phyloP scores from a whole-genome alignment of 2,113 vertebrate species.

The Eclectus roratus region DNA sequence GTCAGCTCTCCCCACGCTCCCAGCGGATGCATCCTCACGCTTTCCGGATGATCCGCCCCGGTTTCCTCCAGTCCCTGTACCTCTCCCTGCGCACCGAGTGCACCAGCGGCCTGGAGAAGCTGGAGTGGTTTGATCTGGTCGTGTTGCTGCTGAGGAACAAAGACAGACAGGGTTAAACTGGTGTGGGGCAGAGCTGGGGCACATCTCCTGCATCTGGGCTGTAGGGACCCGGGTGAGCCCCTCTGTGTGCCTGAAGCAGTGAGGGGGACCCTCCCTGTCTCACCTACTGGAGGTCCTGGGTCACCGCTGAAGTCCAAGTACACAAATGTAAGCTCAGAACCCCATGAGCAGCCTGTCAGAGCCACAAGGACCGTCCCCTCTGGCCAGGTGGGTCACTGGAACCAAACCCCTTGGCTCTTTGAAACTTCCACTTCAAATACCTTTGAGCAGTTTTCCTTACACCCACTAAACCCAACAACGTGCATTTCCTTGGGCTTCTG shows the following conservation, averaged over 20 bases:
- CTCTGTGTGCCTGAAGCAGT: fast-evolving
- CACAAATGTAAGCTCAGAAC: neutral
- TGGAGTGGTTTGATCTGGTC: conserved; percentile 2
- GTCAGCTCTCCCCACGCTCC: neutral
- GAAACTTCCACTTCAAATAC: neutral
- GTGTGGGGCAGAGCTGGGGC: neutral
- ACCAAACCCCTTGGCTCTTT: neutral
- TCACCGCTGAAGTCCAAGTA: neutral
- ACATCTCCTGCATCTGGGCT: neutral
- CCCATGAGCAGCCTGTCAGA: neutral
- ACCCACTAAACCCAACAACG: neutral
- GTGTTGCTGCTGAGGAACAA: neutral
- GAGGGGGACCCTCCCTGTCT: neutral
- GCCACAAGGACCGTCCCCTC: fast-evolving
- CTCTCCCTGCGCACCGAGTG: conserved; percentile 61
- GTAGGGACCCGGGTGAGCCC: neutral
- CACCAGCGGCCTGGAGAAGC: conserved; percentile 58
- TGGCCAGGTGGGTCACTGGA: neutral
- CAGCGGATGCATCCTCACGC: conserved; percentile 15
- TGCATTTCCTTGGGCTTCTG: neutral
- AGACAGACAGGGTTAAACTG: neutral
- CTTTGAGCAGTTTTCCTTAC: neutral
- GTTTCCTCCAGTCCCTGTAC: conserved; percentile 77
- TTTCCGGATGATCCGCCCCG: conserved; percentile 82
- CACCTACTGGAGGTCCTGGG: neutral